These are phyloP conservation scores for Gryon sp. DNA, from an alignment of 1,140 invertebrate genomes.

Conservation along the genomic window DNA sequence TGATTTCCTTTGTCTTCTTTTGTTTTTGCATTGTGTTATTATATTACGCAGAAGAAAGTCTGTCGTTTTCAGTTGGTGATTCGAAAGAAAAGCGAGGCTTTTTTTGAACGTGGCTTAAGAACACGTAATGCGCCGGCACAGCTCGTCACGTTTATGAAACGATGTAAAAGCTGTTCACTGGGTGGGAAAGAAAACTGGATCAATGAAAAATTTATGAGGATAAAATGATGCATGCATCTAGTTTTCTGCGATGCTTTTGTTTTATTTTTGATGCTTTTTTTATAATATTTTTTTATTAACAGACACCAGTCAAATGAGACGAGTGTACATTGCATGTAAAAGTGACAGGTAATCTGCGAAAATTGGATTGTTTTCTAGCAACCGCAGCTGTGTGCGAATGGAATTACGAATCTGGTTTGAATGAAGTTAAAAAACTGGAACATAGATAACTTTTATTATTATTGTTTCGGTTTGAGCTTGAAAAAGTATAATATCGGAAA, in stretches of 20 bases:
- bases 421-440: conserved; percentile 5
- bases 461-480: too few species aligned
- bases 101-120: conserved; percentile 5
- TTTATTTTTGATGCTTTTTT: too few species aligned
- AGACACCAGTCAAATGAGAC: conserved; percentile 15
- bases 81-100: conserved; percentile 25
- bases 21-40: background rate
- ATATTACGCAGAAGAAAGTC: conserved; percentile 1
- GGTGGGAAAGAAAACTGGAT: conserved; percentile 25
- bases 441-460: background rate
- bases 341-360: conserved; percentile 33
- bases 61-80: conserved; percentile 24
- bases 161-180: conserved; percentile 18
- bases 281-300: conserved; percentile 29
- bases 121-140: conserved; percentile 3
- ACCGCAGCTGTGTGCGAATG: background rate
- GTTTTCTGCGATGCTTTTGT: conserved; percentile 7
- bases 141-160: conserved; percentile 34
- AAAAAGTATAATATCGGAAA: background rate
- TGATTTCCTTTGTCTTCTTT: too few species aligned
- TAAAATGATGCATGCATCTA: conserved; percentile 37
- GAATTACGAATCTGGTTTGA: background rate
- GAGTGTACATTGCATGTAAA: conserved; percentile 20
- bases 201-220: conserved; percentile 45
- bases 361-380: conserved; percentile 16